Evolutionary conservation across 2,797 vertebrate genomes (phyloP).

Genomic region (Halcyon smyrnensis): DNA sequence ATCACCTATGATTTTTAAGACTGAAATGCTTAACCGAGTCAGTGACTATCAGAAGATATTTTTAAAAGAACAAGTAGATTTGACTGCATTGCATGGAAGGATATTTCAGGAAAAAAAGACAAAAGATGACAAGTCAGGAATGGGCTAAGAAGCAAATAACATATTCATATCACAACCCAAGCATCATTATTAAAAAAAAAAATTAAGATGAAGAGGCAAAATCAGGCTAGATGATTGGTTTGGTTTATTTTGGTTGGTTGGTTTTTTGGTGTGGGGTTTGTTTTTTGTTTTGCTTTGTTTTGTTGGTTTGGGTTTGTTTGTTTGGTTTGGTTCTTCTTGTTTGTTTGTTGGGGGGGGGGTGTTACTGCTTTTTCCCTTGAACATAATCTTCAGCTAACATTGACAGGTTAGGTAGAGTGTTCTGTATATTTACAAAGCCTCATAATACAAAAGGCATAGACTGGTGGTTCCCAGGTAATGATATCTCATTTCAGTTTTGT

Average conservation of each 20-base stretch:
- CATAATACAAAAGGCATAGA: background rate
- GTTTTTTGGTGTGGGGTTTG: too few species aligned
- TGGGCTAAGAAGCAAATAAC: background rate
- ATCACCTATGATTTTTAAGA: background rate
- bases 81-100: background rate
- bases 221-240: background rate
- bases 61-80: background rate
- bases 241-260: too few species aligned
- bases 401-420: background rate
- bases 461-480: background rate
- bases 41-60: background rate
- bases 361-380: background rate
- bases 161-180: background rate
- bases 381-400: background rate
- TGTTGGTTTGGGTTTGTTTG: too few species aligned
- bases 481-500: background rate
- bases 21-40: background rate
- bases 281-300: too few species aligned
- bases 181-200: background rate
- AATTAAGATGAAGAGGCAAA: background rate
- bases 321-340: too few species aligned
- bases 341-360: accelerated
- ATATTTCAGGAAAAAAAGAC: background rate
- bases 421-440: background rate
- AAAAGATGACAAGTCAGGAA: background rate